Evolutionary conservation across 2,113 vertebrate genomes (phyloP).

Genomic region (Pelobates fuscus): DNA sequence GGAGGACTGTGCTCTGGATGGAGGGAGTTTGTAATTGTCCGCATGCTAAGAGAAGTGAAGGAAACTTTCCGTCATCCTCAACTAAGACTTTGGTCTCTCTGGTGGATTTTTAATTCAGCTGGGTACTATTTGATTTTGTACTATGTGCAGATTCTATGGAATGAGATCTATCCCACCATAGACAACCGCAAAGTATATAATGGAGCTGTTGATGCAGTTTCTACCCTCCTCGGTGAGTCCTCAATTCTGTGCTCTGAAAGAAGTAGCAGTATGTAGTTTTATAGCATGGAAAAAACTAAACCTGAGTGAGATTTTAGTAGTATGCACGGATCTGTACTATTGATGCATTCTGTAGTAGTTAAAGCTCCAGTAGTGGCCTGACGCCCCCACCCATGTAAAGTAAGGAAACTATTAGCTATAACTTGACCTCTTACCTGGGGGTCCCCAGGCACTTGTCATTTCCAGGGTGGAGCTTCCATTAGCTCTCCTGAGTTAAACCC

Average conservation of each 20-base stretch:
- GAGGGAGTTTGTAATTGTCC: conserved; percentile 62
- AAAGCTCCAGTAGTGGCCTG: too few species aligned
- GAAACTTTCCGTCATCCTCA: conserved; percentile 62
- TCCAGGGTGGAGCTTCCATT: too few species aligned
- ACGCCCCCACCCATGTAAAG: too few species aligned
- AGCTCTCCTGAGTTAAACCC: too few species aligned
- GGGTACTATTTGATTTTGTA: conserved; percentile 93
- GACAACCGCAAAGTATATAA: conserved; percentile 78
- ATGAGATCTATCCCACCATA: conserved; percentile 54
- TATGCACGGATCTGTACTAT: too few species aligned
- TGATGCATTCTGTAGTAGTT: too few species aligned
- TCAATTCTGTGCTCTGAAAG: not conserved
- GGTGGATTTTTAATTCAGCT: conserved; percentile 92
- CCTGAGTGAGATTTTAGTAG: too few species aligned
- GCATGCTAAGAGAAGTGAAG: conserved; percentile 78
- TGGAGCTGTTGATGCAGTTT: conserved; percentile 86
- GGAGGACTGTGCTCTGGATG: conserved; percentile 48
- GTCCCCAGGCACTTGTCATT: too few species aligned
- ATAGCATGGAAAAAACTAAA: too few species aligned
- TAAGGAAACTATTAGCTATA: too few species aligned
- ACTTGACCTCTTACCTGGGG: too few species aligned
- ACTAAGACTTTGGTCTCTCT: conserved; percentile 89
- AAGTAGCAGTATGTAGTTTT: too few species aligned
- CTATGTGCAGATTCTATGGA: conserved; percentile 92
- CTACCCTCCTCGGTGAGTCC: conserved; percentile 83